phyloP scores from a whole-genome alignment of 2,888 invertebrate genomes.

The Drosophila paranaensis region DNA sequence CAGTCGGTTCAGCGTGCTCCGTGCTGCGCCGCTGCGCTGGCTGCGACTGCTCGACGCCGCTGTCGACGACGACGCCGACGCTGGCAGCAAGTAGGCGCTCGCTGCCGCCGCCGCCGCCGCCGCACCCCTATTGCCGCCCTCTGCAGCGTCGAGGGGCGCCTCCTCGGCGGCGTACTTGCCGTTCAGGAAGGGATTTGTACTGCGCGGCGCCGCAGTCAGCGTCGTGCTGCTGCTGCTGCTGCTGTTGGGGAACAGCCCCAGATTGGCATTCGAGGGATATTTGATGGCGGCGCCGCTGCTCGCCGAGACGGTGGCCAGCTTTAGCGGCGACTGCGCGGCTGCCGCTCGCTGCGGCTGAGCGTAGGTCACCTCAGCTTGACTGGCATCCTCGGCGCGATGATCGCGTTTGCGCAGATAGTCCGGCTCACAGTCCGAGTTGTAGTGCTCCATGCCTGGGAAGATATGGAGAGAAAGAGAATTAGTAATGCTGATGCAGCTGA shows the following conservation, averaged over 20 bases:
- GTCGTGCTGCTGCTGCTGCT: slow-evolving; percentile 45
- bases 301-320: slow-evolving; percentile 61
- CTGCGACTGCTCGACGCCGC: slow-evolving; percentile 77
- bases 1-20: slow-evolving; percentile 77
- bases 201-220: slow-evolving; percentile 62
- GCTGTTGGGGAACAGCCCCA: slow-evolving; percentile 64
- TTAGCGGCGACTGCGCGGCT: slow-evolving; percentile 76
- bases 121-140: background rate
- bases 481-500: background rate
- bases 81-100: slow-evolving; percentile 62
- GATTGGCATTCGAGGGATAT: slow-evolving; percentile 70
- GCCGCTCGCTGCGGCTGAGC: slow-evolving; percentile 60
- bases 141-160: slow-evolving; percentile 56
- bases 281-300: slow-evolving; percentile 52
- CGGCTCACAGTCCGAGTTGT: slow-evolving; percentile 89
- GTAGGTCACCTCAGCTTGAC: slow-evolving; percentile 62
- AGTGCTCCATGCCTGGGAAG: slow-evolving; percentile 86
- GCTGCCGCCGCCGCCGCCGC: slow-evolving; percentile 49
- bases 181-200: slow-evolving; percentile 83
- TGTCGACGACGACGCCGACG: slow-evolving; percentile 79
- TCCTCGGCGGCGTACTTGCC: slow-evolving; percentile 79
- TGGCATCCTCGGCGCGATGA: slow-evolving; percentile 49
- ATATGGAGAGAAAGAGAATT: background rate
- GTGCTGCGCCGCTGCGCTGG: slow-evolving; percentile 84
- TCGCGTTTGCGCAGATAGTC: slow-evolving; percentile 73